Evolutionary conservation across 2,113 vertebrate genomes (phyloP), one percentile per base, ranked within the genome.

Genomic region (Rhabdomys dilectus): DNA sequence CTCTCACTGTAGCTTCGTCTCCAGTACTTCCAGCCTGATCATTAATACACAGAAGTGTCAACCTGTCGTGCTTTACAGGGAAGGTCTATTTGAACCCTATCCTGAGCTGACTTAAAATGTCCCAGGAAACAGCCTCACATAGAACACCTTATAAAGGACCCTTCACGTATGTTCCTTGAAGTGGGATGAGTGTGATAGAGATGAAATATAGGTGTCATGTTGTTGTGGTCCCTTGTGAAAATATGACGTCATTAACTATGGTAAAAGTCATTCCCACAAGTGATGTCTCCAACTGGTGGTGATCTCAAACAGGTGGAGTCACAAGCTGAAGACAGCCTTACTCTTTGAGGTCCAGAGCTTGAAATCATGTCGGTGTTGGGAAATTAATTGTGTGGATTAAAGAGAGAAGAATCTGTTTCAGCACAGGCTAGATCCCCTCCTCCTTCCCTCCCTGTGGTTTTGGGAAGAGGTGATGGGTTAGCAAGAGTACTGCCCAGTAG

Each of bases 41-140:
- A 82, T 97, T 97, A 81, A 85, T 96, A 94, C 87, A 82, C 91
- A 90, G 81, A 84, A n/a, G 60, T 86, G 64, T 94, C 3, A 1
- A 75, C 92, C 88, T 26, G 3, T 48, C 93, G 95, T 95, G 94
- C 94, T 96, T 96, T 97, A 76, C 94, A 91, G 94, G 64, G n/a
- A 92, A 81, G 94, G 91, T 66, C 96, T 98, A 97, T 95, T 92
- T 95, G 78, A 97, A 82, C 66, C 11, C 7, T 96, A 36, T 64
- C 73, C 36, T 82, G 88, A 60, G 72, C 97, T 95, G 96, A 81
- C 76, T 80, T 62, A 90, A 75, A 73, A 36, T 84, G 82, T 91
- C 48, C 88, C 94, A 53, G 4, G 0, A 80, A 89, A 36, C 78
- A 64, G 89, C 76, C 42, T 92, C 94, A 96, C 87, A 92, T 73